Conservation (phyloP, 1,140 invertebrate species). For the Drosophila serrata region DNA sequence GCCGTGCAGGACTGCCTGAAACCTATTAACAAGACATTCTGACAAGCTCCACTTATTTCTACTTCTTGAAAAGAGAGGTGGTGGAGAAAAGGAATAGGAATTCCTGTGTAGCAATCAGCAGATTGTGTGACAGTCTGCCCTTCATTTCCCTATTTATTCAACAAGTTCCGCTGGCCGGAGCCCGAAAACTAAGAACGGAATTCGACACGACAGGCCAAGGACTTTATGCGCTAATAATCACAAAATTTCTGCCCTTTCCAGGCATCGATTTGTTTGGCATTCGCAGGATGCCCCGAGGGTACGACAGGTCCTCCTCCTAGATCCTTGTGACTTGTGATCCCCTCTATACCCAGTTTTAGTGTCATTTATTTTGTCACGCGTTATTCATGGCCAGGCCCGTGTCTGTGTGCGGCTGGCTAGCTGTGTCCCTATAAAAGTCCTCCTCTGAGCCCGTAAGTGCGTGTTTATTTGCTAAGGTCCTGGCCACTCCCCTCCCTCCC, state of each 20-base stretch:
- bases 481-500: background rate
- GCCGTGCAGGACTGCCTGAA: background rate
- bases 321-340: conserved; percentile 55
- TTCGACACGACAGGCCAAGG: conserved; percentile 48
- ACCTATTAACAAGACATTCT: conserved; percentile 34
- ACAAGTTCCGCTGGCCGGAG: conserved; percentile 65
- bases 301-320: conserved; percentile 13
- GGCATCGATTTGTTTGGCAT: conserved; percentile 79
- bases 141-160: conserved; percentile 83
- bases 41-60: conserved; percentile 14
- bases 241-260: conserved; percentile 44
- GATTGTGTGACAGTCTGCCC: conserved; percentile 56
- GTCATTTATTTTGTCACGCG: conserved; percentile 80
- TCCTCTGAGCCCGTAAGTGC: conserved; percentile 70
- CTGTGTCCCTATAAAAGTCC: conserved; percentile 35
- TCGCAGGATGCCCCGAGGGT: conserved; percentile 75
- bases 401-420: conserved; percentile 31
- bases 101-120: conserved; percentile 74
- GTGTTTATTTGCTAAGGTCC: conserved; percentile 72
- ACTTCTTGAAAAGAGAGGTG: background rate
- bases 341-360: conserved; percentile 51
- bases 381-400: conserved; percentile 39
- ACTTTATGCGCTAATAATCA: conserved; percentile 79
- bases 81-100: conserved; percentile 38
- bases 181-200: conserved; percentile 56